Conservation (phyloP, 2,888 invertebrate genomes). For the Drosophila pseudotalamancana region DNA sequence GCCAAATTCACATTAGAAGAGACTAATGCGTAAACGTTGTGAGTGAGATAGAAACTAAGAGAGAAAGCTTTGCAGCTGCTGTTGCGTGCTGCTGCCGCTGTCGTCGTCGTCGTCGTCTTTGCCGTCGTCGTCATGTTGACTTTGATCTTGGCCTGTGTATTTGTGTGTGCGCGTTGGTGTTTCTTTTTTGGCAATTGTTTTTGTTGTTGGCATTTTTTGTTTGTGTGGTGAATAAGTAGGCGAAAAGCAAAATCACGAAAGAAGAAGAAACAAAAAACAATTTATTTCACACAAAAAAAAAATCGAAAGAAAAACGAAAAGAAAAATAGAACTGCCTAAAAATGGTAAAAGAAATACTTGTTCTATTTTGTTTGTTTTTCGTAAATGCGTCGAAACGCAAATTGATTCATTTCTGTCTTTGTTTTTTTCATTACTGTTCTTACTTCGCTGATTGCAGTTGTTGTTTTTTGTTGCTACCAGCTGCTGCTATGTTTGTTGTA, state of each 20-base stretch:
- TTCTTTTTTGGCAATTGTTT: conserved; percentile 47
- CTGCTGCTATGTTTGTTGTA: conserved; percentile 8
- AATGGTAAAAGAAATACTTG: conserved; percentile 33
- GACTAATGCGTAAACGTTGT: conserved; percentile 39
- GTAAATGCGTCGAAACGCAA: conserved; percentile 14
- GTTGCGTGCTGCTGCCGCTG: conserved; percentile 6
- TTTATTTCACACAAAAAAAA: conserved; percentile 7
- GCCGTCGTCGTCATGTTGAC: conserved; percentile 52
- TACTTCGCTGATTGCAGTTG: conserved; percentile 31
- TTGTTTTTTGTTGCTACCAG: conserved; percentile 19
- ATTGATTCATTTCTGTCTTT: conserved; percentile 22
- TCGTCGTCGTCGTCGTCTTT: neutral
- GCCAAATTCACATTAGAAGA: conserved; percentile 48
- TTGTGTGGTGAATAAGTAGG: conserved; percentile 63
- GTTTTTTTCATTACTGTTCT: conserved; percentile 24
- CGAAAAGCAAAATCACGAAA: conserved; percentile 38
- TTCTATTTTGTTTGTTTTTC: conserved; percentile 31
- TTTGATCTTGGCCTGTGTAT: conserved; percentile 65
- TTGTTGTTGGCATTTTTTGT: conserved; percentile 59
- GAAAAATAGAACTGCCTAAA: conserved; percentile 36
- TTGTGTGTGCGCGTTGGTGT: conserved; percentile 40
- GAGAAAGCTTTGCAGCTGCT: conserved; percentile 31
- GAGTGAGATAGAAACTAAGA: conserved; percentile 7
- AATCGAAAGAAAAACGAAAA: conserved; percentile 16
- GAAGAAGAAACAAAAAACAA: conserved; percentile 13